Evolutionary conservation across 2,113 vertebrate species (phyloP).

Genomic region (Crotophaga sulcirostris): DNA sequence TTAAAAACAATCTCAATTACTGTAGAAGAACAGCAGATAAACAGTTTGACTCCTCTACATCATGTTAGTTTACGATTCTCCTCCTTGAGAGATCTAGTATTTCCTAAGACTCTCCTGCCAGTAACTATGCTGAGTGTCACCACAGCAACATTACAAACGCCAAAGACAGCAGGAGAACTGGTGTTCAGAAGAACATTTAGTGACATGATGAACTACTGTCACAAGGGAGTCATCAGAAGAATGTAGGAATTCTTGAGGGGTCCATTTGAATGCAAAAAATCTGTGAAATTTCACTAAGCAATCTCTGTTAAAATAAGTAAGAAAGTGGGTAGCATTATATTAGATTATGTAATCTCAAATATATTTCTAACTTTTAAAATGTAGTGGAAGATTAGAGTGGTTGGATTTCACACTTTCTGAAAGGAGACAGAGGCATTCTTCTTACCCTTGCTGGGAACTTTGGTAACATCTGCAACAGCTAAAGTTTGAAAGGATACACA

Average conservation of each 20-base stretch:
- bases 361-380: no score
- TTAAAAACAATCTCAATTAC: not conserved
- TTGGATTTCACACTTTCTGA: not conserved
- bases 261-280: not conserved
- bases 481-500: not conserved
- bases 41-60: not conserved
- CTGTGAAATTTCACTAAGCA: not conserved
- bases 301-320: not conserved
- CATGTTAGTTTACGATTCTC: not conserved
- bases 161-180: not conserved
- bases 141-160: not conserved
- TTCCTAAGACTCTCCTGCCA: not conserved
- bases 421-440: not conserved
- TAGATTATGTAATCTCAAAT: no score
- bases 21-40: not conserved
- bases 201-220: no score
- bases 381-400: not conserved
- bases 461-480: not conserved
- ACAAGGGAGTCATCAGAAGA: no score
- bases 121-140: not conserved
- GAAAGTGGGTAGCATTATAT: no score
- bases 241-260: rapidly evolving
- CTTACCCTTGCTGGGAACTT: not conserved
- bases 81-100: not conserved
- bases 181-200: not conserved